Conservation (phyloP, 2,113 vertebrate species). For the Oncorhynchus tshawytscha region DNA sequence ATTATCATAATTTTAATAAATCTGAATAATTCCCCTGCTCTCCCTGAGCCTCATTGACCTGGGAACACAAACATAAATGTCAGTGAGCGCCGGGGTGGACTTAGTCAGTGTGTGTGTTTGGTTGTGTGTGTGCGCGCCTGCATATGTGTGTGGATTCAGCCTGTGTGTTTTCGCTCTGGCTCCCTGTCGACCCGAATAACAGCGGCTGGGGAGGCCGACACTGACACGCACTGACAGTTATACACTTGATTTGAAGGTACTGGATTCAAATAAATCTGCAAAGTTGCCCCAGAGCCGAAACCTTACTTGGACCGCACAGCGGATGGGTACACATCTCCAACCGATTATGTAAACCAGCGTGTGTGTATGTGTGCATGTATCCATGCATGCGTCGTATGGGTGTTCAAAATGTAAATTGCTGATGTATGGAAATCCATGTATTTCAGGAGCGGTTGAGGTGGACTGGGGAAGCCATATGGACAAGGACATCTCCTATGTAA, state of each 20-base stretch:
- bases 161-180: conserved; percentile 40
- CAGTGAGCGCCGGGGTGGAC: not conserved
- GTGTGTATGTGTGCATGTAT: not conserved
- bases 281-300: conserved; percentile 42
- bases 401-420: too few species aligned
- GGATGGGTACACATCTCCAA: not conserved
- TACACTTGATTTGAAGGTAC: conserved; percentile 64
- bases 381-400: conserved; percentile 1
- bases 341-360: not conserved
- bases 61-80: not conserved
- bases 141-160: conserved; percentile 17
- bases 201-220: conserved; percentile 36
- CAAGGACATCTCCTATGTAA: not conserved
- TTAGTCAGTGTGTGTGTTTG: conserved; percentile 20
- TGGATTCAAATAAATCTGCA: conserved; percentile 51
- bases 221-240: conserved; percentile 64
- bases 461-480: conserved; percentile 5
- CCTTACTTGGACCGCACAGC: too few species aligned
- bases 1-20: conserved; percentile 55
- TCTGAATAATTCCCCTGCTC: conserved; percentile 48
- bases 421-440: conserved; percentile 7
- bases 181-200: conserved; percentile 61
- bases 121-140: conserved; percentile 4
- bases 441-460: conserved; percentile 15
- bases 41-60: not conserved